phyloP scores from a whole-genome alignment of 37 sponge, comb jelly and placozoan genomes.

The Dysidea cf. avara region DNA sequence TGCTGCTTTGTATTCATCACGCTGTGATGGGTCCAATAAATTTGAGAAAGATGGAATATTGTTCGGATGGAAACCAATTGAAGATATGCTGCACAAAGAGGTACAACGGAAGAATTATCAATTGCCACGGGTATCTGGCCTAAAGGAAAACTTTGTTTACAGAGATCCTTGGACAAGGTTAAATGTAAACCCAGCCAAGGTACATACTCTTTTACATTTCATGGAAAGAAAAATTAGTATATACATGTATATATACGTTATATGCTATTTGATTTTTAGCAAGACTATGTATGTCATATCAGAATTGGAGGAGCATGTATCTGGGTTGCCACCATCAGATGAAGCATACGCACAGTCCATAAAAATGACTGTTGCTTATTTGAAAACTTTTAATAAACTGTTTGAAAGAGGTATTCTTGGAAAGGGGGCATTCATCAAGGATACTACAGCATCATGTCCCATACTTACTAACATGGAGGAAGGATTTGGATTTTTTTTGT shows the following conservation, averaged over 20 bases:
- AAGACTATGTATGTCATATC: conserved; percentile 7
- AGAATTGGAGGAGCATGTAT: conserved; percentile 23
- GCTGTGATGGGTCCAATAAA: background rate
- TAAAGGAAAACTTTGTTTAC: conserved; percentile 32
- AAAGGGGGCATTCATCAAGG: conserved; percentile 6
- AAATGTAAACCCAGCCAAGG: conserved; percentile 35
- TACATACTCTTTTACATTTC: too few relatives aligned
- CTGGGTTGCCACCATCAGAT: background rate
- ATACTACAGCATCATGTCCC: conserved; percentile 9
- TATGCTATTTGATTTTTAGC: background rate
- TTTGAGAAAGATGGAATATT: background rate
- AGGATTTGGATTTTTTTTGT: conserved; percentile 2
- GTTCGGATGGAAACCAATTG: conserved; percentile 10
- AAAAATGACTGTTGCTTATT: background rate
- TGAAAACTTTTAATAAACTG: conserved; percentile 9
- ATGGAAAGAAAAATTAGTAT: too few relatives aligned
- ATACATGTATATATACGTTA: too few relatives aligned
- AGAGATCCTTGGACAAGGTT: conserved; percentile 34
- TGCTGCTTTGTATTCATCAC: conserved; percentile 13
- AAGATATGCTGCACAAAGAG: background rate
- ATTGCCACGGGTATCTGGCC: conserved; percentile 23
- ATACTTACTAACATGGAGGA: background rate
- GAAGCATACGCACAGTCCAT: background rate
- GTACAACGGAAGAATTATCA: background rate
- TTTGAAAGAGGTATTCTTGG: conserved; percentile 34